Evolutionary conservation across 2,113 vertebrate species (phyloP), one percentile per base, ranked within the genome.

Genomic region (Nesoenas mayeri): DNA sequence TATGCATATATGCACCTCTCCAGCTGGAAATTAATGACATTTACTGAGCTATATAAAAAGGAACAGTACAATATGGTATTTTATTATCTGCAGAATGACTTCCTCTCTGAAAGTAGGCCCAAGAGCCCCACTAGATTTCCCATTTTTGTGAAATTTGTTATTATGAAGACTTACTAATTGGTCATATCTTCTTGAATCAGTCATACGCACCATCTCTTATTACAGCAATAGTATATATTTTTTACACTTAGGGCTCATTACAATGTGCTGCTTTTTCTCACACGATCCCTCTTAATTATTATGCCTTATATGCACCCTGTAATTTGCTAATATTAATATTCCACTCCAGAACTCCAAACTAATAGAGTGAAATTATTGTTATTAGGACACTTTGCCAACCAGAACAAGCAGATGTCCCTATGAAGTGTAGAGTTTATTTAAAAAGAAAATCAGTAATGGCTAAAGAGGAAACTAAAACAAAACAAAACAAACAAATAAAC

Each of bases 141-240:
- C 14, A 32, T 77, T 79, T 93, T 36, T 60, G 15, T 65, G 31
- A 58, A 79, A 6, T 73, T 34, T 72, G n/a, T 54, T 95, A 56
- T 75, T 83, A 82, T 1, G 10, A 86, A 62, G 38, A 79, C 66
- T 85, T 87, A 92, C 58, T 89, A 94, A 95, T 80, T 80, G 88
- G 91, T 80, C 40, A 34, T 85, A 88, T 80, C 66, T 73, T 93
- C 69, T 93, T 94, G 74, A 89, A 80, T 79, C 31, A 58, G 32
- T 18, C 8, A 50, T 36, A 85, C 31, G 57, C 54, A 81, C 40
- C 2, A 4, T 56, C 8, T 77, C 26, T 92, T 96, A 50, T 74
- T 82, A 31, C 5, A 47, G 57, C 13, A 88, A 47, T 16, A 77
- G 19, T 66, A 44, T 28, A 40, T n/a, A 24, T 29, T 72, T 79